Percentiles rank a stretch among this genome's conserved stretches.
phyloP scores from a whole-genome alignment of 2,797 vertebrate genomes.

The Cynodonichthys magdalenae region DNA sequence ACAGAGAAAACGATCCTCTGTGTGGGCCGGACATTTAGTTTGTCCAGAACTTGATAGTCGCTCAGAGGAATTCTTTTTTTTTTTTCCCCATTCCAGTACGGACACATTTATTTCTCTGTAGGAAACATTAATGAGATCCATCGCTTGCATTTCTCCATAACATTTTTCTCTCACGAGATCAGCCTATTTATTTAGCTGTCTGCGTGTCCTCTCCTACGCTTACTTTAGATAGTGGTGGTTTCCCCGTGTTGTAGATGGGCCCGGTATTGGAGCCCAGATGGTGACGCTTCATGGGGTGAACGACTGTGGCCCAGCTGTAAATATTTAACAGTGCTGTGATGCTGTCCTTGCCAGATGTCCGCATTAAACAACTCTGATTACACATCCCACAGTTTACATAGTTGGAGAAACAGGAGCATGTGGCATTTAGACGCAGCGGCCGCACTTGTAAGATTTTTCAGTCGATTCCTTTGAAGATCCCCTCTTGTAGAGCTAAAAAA shows the following conservation, averaged over 20 bases:
- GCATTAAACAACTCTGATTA: slow-evolving; percentile 87
- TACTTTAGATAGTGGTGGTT: slow-evolving; percentile 72
- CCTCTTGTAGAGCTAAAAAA: slow-evolving; percentile 53
- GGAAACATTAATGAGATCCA: slow-evolving; percentile 32
- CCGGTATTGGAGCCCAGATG: slow-evolving; percentile 79
- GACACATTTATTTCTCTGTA: slow-evolving; percentile 16
- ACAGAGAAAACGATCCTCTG: slow-evolving; percentile 40
- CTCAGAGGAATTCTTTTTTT: slow-evolving; percentile 33
- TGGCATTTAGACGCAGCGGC: slow-evolving; percentile 74
- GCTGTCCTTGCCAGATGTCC: slow-evolving; percentile 82
- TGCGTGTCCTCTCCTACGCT: slow-evolving; percentile 52
- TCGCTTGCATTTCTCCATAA: slow-evolving; percentile 23
- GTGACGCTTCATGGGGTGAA: slow-evolving; percentile 80
- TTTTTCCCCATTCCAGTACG: not conserved
- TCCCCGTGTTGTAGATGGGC: slow-evolving; percentile 56
- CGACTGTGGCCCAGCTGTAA: slow-evolving; percentile 83
- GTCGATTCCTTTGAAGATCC: slow-evolving; percentile 70
- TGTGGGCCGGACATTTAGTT: slow-evolving; percentile 30
- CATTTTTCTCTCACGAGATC: slow-evolving; percentile 45
- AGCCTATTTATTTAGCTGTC: slow-evolving; percentile 55
- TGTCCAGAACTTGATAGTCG: slow-evolving; percentile 20
- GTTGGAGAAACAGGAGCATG: slow-evolving; percentile 85
- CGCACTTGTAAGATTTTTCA: slow-evolving; percentile 77
- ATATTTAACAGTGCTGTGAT: slow-evolving; percentile 81
- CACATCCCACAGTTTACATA: slow-evolving; percentile 85